Conservation (phyloP, 23 tunicate genomes). For the Trididemnum clinides region DNA sequence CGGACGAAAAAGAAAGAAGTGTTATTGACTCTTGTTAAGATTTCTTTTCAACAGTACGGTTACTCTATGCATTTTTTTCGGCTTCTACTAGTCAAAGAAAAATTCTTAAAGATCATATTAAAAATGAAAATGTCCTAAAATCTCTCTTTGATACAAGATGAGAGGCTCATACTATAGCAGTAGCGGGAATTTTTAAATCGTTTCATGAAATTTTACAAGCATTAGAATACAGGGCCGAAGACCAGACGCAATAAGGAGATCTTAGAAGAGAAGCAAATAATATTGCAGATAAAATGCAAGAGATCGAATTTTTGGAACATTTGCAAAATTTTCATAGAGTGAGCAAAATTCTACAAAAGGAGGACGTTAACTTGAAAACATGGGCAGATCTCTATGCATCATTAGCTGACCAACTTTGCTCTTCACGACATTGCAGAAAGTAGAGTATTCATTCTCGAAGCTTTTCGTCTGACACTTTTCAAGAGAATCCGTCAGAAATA, state of each 20-base stretch:
- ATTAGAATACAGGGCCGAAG: not conserved
- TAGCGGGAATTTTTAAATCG: not conserved
- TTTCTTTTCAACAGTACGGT: not conserved
- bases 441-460: too few relatives aligned
- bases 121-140: not conserved
- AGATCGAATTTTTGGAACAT: not conserved
- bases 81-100: not conserved
- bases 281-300: not conserved
- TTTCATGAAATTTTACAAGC: not conserved
- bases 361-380: not conserved
- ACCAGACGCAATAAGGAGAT: not conserved
- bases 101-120: not conserved
- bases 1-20: too few relatives aligned
- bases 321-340: not conserved
- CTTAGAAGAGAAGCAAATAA: not conserved
- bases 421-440: too few relatives aligned
- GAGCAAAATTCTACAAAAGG: not conserved
- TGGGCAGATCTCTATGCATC: not conserved
- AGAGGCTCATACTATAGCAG: not conserved
- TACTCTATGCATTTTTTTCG: not conserved
- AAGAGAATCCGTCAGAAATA: too few relatives aligned
- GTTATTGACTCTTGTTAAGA: not conserved
- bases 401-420: not conserved
- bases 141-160: not conserved
- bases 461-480: too few relatives aligned